These are phyloP conservation scores for Rhodophaea formosa DNA, from an alignment of 2,888 invertebrate species.

Conservation along the genomic window DNA sequence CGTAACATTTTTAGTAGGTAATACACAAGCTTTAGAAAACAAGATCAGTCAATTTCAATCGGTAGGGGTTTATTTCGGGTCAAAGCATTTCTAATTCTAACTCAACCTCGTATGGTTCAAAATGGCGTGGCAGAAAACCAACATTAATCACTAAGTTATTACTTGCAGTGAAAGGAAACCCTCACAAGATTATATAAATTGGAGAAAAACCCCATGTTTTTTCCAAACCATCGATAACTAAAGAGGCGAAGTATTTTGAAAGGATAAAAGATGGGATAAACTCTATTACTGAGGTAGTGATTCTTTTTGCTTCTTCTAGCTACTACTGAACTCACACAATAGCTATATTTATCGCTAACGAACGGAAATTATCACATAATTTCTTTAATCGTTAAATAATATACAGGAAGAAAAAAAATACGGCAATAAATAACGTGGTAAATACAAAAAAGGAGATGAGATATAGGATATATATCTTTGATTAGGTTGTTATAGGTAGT, in stretches of 20 bases:
- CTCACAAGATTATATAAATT: conserved; percentile 25
- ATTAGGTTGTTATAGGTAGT: no score
- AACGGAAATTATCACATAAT: no score
- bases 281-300: not conserved
- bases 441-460: no score
- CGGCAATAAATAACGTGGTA: no score
- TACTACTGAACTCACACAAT: no score
- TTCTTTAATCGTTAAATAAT: no score
- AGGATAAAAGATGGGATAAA: not conserved
- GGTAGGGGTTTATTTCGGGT: not conserved
- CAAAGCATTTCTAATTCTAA: not conserved
- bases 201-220: conserved; percentile 26
- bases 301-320: conserved; percentile 2
- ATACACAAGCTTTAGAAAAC: no score
- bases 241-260: conserved; percentile 47
- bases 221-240: conserved; percentile 50
- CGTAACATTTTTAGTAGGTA: no score
- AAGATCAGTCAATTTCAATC: no score
- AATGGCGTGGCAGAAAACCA: not conserved
- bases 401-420: no score
- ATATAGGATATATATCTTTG: no score
- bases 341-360: no score
- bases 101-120: not conserved
- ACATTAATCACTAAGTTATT: conserved; percentile 31
- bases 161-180: conserved; percentile 32